These are phyloP conservation scores for Augiades crinisus DNA, from an alignment of 2,888 invertebrate genomes.

Conservation along the genomic window DNA sequence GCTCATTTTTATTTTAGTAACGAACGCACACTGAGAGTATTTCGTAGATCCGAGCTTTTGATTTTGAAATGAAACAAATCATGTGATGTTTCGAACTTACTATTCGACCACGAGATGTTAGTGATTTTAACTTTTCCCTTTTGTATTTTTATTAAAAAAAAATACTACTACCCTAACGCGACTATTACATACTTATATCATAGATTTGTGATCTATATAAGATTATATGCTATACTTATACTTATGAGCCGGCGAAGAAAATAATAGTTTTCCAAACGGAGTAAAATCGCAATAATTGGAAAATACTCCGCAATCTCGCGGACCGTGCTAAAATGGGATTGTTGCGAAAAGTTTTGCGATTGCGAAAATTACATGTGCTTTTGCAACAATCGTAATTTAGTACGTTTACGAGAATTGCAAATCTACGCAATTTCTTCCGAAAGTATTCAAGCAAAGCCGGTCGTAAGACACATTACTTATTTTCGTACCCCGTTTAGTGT, in stretches of 20 bases:
- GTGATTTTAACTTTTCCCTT: slow-evolving; percentile 58
- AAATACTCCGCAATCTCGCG: neutral
- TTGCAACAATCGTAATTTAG: neutral
- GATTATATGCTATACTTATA: slow-evolving; percentile 28
- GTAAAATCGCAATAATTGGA: neutral
- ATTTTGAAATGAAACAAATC: slow-evolving; percentile 39
- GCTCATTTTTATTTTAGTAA: slow-evolving; percentile 26
- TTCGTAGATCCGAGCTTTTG: slow-evolving; percentile 49
- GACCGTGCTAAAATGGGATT: neutral
- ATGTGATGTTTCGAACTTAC: slow-evolving; percentile 62
- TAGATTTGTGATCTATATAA: slow-evolving; percentile 53
- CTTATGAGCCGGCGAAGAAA: slow-evolving; percentile 13
- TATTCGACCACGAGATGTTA: slow-evolving; percentile 62
- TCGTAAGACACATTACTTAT: slow-evolving; percentile 28
- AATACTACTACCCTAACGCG: slow-evolving; percentile 44
- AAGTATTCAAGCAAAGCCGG: slow-evolving; percentile 12
- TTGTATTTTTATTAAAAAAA: slow-evolving; percentile 50
- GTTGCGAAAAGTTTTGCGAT: neutral
- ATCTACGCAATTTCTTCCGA: neutral
- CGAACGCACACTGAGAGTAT: slow-evolving; percentile 45
- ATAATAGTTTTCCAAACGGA: neutral
- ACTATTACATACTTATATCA: slow-evolving; percentile 51
- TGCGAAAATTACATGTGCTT: neutral
- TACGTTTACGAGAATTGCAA: neutral
- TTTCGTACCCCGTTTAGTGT: slow-evolving; percentile 37